Evolutionary conservation across 2,113 vertebrate species (phyloP), one percentile per base, ranked within the genome.

Genomic region (Cavia porcellus): DNA sequence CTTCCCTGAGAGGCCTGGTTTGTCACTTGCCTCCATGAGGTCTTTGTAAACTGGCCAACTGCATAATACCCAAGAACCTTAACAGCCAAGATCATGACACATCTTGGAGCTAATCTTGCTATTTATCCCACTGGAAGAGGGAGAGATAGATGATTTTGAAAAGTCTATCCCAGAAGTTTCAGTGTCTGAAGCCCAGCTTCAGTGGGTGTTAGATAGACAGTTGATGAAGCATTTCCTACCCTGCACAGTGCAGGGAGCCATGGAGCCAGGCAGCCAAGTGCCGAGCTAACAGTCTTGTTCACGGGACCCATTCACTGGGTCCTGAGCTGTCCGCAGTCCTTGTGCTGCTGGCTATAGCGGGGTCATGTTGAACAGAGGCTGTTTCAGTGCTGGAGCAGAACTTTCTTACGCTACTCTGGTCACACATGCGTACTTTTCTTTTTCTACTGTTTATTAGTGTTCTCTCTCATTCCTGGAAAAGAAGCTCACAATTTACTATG

Each of bases 331-430:
- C 50, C 19, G 30, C 1, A 74, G 30, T 61, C 70, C 30, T 97
- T 77, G 0, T 47, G 30, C 64, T 95, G 92, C 95, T 96, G 28
- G 0, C 47, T 92, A 92, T 97, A 95, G 32, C 92, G 88, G 94
- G 92, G 68, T 42, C 61, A 70, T 25, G 52, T 38, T 28, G 59
- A 89, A 81, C 70, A 96, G 61, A 42, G 35, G 35, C 1, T 25
- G 35, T 52, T 86, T 84, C 91, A 59, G 10, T 38, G 52, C 38
- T 20, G 11, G 83, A 89, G 7, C 28, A 77, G 86, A 35, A 22
- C 88, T 93, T 94, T 68, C 32, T 87, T 24, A 88, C 32, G 81
- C 84, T 35, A n/a, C 80, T 38, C n/a, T 89, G 83, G 35, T 28
- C 59, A 79, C 45, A 96, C 9, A 88, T 68, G 88, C 10, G 66